A percentile compares a stretch with the other conserved stretches of the same genome.
Conservation (phyloP, 2,888 invertebrate genomes). For the Panopea generosa region DNA sequence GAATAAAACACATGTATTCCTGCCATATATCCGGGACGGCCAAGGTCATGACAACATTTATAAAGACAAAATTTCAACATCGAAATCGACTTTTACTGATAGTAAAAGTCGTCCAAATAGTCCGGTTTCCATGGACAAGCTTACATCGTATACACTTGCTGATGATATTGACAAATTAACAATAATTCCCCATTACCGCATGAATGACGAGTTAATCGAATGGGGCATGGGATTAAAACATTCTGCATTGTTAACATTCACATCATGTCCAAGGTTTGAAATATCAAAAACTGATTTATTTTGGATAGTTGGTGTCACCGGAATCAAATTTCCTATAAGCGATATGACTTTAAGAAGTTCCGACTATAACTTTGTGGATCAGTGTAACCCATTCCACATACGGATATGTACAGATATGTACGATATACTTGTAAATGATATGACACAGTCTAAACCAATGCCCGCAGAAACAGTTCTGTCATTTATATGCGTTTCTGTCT, state of each 20-base stretch:
- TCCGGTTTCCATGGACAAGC: too few relatives aligned
- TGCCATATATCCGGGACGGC: too few relatives aligned
- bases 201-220: background rate
- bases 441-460: too few relatives aligned
- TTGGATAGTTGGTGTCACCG: background rate
- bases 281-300: slow-evolving; percentile 8
- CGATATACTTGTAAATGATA: too few relatives aligned
- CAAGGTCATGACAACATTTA: too few relatives aligned
- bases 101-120: too few relatives aligned
- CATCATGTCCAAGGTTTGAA: slow-evolving; percentile 3
- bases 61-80: too few relatives aligned
- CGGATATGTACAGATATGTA: slow-evolving; percentile 15
- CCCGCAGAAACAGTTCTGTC: slow-evolving; percentile 16
- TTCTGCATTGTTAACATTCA: background rate
- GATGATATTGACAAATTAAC: background rate
- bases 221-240: background rate
- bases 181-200: slow-evolving; percentile 6
- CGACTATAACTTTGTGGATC: background rate
- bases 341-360: slow-evolving; percentile 5
- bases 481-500: slow-evolving; percentile 21
- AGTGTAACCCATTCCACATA: background rate
- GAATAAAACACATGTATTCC: too few relatives aligned
- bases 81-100: too few relatives aligned
- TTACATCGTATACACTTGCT: background rate
- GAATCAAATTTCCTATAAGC: background rate